Conservation (phyloP, 1,140 invertebrate species). For the Muscidifurax raptorellus region DNA sequence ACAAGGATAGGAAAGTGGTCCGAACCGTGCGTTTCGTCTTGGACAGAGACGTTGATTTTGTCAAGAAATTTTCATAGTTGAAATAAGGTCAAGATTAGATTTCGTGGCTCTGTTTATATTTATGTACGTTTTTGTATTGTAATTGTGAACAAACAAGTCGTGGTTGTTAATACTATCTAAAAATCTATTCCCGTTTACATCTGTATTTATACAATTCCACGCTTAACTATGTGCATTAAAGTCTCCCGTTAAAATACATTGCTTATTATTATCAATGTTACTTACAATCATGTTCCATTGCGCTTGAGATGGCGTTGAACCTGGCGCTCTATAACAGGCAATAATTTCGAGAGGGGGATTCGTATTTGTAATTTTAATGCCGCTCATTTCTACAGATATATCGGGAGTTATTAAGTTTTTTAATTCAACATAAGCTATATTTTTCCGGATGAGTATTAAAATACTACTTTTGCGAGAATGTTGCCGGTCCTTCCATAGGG, state of each 20-base stretch:
- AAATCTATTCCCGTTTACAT: not conserved
- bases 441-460: not conserved
- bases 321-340: slow-evolving; percentile 23
- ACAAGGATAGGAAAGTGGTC: not conserved
- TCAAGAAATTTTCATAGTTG: not conserved
- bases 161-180: not conserved
- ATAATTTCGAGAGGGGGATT: slow-evolving; percentile 1
- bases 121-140: not conserved
- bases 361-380: slow-evolving; percentile 15
- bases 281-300: not conserved
- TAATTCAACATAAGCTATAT: not conserved
- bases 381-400: not conserved
- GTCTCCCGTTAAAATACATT: slow-evolving; percentile 6
- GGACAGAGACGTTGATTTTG: not conserved
- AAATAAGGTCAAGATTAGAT: slow-evolving; percentile 9
- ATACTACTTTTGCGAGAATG: slow-evolving; percentile 14
- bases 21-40: not conserved
- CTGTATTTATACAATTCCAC: slow-evolving; percentile 35
- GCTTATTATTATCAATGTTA: not conserved
- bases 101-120: not conserved
- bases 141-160: not conserved
- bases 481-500: not conserved
- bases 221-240: slow-evolving; percentile 37
- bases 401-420: not conserved
- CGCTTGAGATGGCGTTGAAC: not conserved